Conservation (phyloP, 53 echinoderm and acorn worm species). For the Pentamera pediparva region DNA sequence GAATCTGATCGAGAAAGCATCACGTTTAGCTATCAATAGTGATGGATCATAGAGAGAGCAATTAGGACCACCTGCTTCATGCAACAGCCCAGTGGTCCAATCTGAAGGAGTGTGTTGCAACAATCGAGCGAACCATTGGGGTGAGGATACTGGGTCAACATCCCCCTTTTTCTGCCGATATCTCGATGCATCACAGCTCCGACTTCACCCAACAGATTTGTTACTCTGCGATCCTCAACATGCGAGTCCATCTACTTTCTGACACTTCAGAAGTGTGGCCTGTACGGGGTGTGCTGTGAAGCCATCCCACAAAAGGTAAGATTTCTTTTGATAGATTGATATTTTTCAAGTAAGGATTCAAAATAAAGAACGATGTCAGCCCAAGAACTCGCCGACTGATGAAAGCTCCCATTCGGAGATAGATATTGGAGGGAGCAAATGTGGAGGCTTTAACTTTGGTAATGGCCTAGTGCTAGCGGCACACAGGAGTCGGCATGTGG, state of each 20-base stretch:
- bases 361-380: too few species aligned
- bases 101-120: not conserved
- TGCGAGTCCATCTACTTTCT: constrained; percentile 12
- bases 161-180: not conserved
- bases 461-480: too few species aligned
- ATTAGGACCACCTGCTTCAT: constrained; percentile 3
- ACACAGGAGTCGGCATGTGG: too few species aligned
- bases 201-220: not conserved
- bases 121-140: not conserved
- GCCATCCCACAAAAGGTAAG: not conserved
- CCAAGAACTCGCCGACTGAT: too few species aligned
- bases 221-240: not conserved
- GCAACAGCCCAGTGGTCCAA: not conserved
- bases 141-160: not conserved
- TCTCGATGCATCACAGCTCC: not conserved
- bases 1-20: not conserved
- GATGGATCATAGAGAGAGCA: not conserved
- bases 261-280: not conserved
- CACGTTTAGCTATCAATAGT: not conserved
- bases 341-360: too few species aligned
- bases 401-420: too few species aligned
- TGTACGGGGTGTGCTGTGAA: constrained; percentile 4
- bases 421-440: too few species aligned
- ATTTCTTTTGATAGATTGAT: not conserved
- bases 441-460: too few species aligned